Evolutionary conservation across 2,113 vertebrate genomes (phyloP), one percentile per base, ranked within the genome.

Genomic region (Carassius carassius): DNA sequence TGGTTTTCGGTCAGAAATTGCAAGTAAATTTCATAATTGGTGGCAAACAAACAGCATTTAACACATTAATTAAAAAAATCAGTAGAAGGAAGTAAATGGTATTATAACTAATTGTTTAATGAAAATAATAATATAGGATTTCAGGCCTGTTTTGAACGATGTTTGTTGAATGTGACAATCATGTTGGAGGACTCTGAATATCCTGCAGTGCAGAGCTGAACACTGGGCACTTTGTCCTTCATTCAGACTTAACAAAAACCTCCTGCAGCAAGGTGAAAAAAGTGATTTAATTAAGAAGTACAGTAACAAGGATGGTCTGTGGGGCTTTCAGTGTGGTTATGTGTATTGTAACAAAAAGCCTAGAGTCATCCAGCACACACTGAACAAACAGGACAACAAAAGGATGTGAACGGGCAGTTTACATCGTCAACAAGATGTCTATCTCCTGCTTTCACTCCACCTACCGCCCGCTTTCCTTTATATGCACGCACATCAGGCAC

Each of bases 351-450:
- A 69, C 23, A 51, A 29, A 81, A 65, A 69, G 79, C 63, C 11
- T 23, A 19, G 0, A 69, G 79, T 69, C 19, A 49, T 81, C 79
- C 63, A 25, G 78, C 14, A 5, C 62, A 69, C 32, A 23, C 63
- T 23, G 6, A 82, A 70, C 79, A 72, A 56, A 82, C 67, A 82
- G 21, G 29, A 35, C 49, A 82, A 82, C 81, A 82, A 72, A 58
- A 65, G 41, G 77, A 79, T 41, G 41, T 67, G 41, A 70, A 81
- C 9, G 17, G 47, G 4, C 67, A 82, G 49, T 72, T 72, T 56
- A 81, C 79, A 58, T 58, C 49, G 13, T 72, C 29, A 73, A 72
- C 79, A 58, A 82, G 81, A 72, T 82, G 47, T 6, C 47, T 72
- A 82, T 73, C 65, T 70, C 19, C 25, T 14, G 67, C 81, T 70